Percentiles rank a stretch among this genome's conserved stretches.
Conservation (phyloP, 2,797 vertebrate species). For the Gila robusta region DNA sequence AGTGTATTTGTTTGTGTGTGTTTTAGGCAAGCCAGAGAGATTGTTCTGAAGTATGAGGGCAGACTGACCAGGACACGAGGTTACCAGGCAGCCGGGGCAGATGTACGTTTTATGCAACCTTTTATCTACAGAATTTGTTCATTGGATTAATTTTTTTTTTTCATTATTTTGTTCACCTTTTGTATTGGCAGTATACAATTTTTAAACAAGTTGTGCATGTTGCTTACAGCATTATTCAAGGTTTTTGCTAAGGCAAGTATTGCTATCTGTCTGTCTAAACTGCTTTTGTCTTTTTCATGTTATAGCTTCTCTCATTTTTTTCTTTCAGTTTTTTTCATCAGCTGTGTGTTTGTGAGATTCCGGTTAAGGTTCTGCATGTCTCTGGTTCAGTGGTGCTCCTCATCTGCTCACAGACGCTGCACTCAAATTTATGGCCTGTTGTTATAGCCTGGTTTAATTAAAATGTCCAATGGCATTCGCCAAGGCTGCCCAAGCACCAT, state of each 20-base stretch:
- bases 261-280: not conserved
- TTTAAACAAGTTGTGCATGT: not conserved
- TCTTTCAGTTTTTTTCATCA: not conserved
- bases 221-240: not conserved
- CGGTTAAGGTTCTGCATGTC: conserved; percentile 22
- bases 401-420: conserved; percentile 42
- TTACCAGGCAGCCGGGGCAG: conserved; percentile 95
- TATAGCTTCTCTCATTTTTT: not conserved
- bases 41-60: conserved; percentile 94
- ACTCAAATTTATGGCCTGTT: conserved; percentile 73
- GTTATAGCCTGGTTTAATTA: conserved; percentile 81
- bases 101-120: conserved; percentile 76
- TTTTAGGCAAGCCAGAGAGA: conserved; percentile 91
- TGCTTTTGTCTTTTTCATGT: not conserved
- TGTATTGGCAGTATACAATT: not conserved
- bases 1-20: conserved; percentile 53
- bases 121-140: not conserved
- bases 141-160: not conserved
- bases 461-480: conserved; percentile 73
- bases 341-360: conserved; percentile 32
- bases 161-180: not conserved
- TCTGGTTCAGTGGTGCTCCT: conserved; percentile 38
- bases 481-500: conserved; percentile 71
- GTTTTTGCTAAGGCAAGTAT: not conserved
- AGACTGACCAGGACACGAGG: conserved; percentile 93